Evolutionary conservation across 2,797 vertebrate genomes (phyloP).

Genomic region (Otolemur crassicaudatus): DNA sequence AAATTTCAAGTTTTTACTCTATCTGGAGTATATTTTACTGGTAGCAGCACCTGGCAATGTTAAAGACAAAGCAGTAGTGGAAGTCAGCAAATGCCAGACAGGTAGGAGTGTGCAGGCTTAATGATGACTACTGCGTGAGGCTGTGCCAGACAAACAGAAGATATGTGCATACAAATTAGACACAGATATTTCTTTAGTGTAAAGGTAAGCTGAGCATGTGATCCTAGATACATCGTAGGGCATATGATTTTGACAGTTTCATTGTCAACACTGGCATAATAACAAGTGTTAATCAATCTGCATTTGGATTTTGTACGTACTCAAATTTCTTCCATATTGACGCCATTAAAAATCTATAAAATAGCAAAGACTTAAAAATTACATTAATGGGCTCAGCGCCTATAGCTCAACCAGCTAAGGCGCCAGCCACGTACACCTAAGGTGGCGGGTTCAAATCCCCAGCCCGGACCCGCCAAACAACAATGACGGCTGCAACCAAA

Average conservation of each 20-base stretch:
- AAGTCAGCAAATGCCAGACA: not conserved
- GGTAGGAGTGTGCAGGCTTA: not conserved
- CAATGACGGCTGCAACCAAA: too few species aligned
- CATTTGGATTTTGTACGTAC: not conserved
- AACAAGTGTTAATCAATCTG: not conserved
- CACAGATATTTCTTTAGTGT: not conserved
- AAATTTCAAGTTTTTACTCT: not conserved
- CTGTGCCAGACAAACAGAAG: not conserved
- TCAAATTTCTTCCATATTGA: not conserved
- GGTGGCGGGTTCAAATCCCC: too few species aligned
- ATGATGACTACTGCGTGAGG: not conserved
- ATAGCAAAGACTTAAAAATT: not conserved
- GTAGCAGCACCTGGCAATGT: not conserved
- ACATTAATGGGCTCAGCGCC: too few species aligned
- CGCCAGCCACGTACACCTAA: too few species aligned
- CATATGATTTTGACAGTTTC: not conserved
- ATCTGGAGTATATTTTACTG: not conserved
- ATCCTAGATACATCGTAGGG: not conserved
- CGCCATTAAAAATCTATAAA: not conserved
- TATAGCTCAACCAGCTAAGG: too few species aligned
- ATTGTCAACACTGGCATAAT: not conserved
- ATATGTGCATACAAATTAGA: not conserved
- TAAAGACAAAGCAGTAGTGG: not conserved
- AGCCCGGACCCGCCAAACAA: too few species aligned
- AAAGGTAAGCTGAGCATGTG: not conserved